These are phyloP conservation scores for Microvelia longipes DNA, from an alignment of 1,140 invertebrate genomes.

Conservation along the genomic window DNA sequence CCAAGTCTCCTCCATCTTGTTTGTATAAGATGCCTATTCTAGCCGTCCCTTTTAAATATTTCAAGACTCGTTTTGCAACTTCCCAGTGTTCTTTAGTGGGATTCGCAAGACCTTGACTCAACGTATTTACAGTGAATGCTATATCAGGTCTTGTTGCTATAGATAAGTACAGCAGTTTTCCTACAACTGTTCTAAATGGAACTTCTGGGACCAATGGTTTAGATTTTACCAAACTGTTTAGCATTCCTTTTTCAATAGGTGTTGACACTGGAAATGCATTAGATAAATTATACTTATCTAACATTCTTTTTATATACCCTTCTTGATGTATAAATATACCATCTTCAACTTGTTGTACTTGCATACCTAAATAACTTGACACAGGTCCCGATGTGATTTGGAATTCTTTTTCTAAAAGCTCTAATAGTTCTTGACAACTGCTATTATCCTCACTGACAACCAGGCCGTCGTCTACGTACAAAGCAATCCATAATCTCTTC, in stretches of 20 bases:
- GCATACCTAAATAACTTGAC: not conserved
- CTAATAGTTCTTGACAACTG: not conserved
- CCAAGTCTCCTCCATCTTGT: constrained; percentile 6
- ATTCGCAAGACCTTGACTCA: constrained; percentile 21
- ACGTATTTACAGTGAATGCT: constrained; percentile 17
- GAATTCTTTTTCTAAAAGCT: not conserved
- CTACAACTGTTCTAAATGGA: not conserved
- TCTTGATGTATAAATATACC: not conserved
- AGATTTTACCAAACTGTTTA: not conserved
- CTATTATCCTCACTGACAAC: not conserved
- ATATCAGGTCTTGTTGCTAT: constrained; percentile 28
- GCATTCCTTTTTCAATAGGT: not conserved
- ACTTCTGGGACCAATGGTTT: not conserved
- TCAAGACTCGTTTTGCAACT: constrained; percentile 26
- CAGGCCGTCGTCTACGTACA: not conserved
- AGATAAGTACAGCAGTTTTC: constrained; percentile 25
- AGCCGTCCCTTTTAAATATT: constrained; percentile 25
- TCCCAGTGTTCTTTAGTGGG: constrained; percentile 15
- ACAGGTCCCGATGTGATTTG: not conserved
- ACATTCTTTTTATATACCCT: not conserved
- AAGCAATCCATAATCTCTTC: not conserved
- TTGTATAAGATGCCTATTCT: constrained; percentile 23
- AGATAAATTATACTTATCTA: not conserved
- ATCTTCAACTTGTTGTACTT: not conserved
- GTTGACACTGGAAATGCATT: not conserved